These are phyloP conservation scores for Noctilio leporinus DNA, from an alignment of 2,113 vertebrate genomes.

Conservation along the genomic window DNA sequence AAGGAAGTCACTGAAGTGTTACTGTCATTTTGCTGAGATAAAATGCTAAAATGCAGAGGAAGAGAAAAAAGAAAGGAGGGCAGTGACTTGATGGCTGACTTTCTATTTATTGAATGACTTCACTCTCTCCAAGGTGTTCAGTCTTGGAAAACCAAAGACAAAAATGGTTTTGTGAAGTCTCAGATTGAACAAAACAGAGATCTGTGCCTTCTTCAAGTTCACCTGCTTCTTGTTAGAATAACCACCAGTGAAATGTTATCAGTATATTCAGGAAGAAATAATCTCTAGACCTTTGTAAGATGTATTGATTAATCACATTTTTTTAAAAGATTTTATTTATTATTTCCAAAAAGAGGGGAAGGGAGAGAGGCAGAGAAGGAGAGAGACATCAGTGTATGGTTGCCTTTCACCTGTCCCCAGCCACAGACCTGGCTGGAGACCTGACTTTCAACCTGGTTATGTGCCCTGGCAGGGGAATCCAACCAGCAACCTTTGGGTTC, in stretches of 20 bases:
- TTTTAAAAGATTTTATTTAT: too few relatives aligned
- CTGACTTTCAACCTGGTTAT: too few relatives aligned
- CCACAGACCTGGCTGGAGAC: too few relatives aligned
- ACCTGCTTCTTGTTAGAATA: neutral
- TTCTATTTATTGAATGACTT: neutral
- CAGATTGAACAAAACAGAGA: neutral
- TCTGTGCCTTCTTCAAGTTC: neutral
- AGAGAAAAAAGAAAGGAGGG: neutral
- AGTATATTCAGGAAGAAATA: neutral
- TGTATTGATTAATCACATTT: neutral
- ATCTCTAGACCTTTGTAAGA: neutral
- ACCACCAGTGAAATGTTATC: neutral
- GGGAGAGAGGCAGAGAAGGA: too few relatives aligned
- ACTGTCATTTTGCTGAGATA: conserved; percentile 2
- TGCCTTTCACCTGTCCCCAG: too few relatives aligned
- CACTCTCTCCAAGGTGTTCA: neutral
- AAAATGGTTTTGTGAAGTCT: neutral
- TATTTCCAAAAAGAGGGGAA: too few relatives aligned
- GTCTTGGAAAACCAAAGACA: neutral
- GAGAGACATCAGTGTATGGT: too few relatives aligned
- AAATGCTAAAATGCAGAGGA: neutral
- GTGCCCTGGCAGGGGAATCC: too few relatives aligned
- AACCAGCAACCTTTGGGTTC: too few relatives aligned
- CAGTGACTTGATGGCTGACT: neutral
- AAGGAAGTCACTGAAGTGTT: conserved; percentile 20